Evolutionary conservation across 2,888 invertebrate species (phyloP).

Genomic region (Leptura quadrifasciata): DNA sequence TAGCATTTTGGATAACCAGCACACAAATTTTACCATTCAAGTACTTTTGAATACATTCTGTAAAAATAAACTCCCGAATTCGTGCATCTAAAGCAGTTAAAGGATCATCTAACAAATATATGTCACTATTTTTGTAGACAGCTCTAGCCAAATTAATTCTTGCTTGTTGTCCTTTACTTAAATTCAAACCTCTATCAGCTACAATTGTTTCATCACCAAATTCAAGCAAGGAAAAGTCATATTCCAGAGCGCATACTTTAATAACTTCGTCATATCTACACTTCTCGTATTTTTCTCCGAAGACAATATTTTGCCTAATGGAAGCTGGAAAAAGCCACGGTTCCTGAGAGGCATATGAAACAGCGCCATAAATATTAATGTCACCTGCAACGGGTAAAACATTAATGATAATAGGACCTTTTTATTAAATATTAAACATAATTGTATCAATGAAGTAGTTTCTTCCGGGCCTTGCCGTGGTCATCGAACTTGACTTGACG

Average conservation of each 20-base stretch:
- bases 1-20: slow-evolving; percentile 61
- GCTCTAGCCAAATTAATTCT: slow-evolving; percentile 86
- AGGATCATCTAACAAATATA: slow-evolving; percentile 81
- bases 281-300: slow-evolving; percentile 79
- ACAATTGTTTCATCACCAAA: slow-evolving; percentile 85
- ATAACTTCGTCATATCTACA: slow-evolving; percentile 78
- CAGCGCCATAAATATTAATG: slow-evolving; percentile 71
- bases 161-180: slow-evolving; percentile 89
- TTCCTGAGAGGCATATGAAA: slow-evolving; percentile 78
- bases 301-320: slow-evolving; percentile 85
- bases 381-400: slow-evolving; percentile 39
- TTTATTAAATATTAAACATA: too few relatives aligned
- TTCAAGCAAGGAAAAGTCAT: slow-evolving; percentile 83
- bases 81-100: slow-evolving; percentile 60
- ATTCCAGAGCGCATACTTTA: slow-evolving; percentile 78
- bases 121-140: slow-evolving; percentile 83
- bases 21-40: slow-evolving; percentile 62
- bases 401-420: too few relatives aligned
- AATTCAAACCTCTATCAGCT: slow-evolving; percentile 85
- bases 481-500: too few relatives aligned
- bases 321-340: slow-evolving; percentile 78
- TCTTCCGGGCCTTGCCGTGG: too few relatives aligned
- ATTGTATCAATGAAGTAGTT: too few relatives aligned
- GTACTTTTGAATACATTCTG: slow-evolving; percentile 60
- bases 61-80: slow-evolving; percentile 61